A percentile compares a stretch with the other conserved stretches of the same genome.
phyloP scores from a whole-genome alignment of 1,140 invertebrate genomes.

The Panulirus ornatus region DNA sequence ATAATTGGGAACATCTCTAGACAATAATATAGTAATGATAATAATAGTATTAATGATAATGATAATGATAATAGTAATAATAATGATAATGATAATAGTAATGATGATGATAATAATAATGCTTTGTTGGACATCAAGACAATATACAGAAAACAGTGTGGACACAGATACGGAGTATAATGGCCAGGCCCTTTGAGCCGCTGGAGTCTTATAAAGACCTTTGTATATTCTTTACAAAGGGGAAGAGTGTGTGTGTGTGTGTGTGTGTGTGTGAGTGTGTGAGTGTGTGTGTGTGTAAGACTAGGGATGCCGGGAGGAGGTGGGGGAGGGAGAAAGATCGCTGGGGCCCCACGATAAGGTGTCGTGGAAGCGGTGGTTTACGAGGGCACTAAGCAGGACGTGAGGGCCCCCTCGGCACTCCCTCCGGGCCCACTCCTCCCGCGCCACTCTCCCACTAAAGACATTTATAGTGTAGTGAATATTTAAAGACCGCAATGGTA shows the following conservation, averaged over 20 bases:
- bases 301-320: neutral
- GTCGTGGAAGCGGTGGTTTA: conserved; percentile 56
- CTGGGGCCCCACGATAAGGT: conserved; percentile 50
- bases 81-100: no score
- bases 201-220: no score
- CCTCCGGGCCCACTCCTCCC: conserved; percentile 54
- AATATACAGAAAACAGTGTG: no score
- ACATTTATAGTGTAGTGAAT: conserved; percentile 70
- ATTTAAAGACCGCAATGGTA: conserved; percentile 66
- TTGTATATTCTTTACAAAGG: neutral
- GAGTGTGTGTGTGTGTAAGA: conserved; percentile 24
- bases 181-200: no score
- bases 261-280: conserved; percentile 37
- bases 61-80: no score
- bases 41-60: no score
- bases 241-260: conserved; percentile 12
- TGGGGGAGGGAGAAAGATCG: conserved; percentile 14
- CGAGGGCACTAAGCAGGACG: conserved; percentile 57
- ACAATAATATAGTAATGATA: no score
- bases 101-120: no score
- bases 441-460: conserved; percentile 53
- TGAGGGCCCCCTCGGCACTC: conserved; percentile 50
- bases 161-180: no score
- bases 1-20: no score
- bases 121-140: no score